Evolutionary conservation across 1,140 invertebrate species (phyloP), one percentile per base, ranked within the genome.

Genomic region (Zaprionus vittiger): DNA sequence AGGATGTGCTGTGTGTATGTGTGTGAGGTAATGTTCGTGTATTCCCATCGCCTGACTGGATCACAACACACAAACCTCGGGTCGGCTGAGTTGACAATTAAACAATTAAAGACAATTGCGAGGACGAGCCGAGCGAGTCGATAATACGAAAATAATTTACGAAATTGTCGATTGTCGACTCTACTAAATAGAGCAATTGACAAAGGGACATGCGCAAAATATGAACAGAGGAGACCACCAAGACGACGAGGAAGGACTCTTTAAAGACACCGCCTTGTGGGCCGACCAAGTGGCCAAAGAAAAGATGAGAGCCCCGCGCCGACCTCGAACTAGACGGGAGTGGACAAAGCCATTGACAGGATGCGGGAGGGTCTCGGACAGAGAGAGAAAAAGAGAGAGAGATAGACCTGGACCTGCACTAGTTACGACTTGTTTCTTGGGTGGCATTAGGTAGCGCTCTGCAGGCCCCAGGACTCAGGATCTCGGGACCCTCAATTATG

Each of bases 101-200:
- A 83, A 91, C 84, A 91, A 91, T 91, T 91, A 91, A 49, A 80
- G 62, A 86, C 89, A 86, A 91, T 82, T 62, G 47, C 17, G 37
- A 80, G 78, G 75, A 91, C 72, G 67, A 65, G 74, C 71, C 63
- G 57, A 14, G 56, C 54, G 65, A 83, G 72, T 81, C 79, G 85
- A 91, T 91, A 91, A 91, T 91, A 86, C 80, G 74, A 91, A 83
- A 80, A 86, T 91, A 91, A 91, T 91, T 91, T 86, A 56, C 70
- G 17, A 71, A 70, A 67, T 37, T 62, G 52, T 4, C 57, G 22
- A 70, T 77, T 73, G 71, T 81, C 56, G 11, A 22, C 65, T 52
- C 66, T 22, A 73, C 61, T 71, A 91, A 90, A 90, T 91, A 90
- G 86, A 91, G 85, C 86, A 90, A 91, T 90, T 80, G 76, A 90